phyloP scores from a whole-genome alignment of 2,113 vertebrate genomes.

The Etheostoma cragini region DNA sequence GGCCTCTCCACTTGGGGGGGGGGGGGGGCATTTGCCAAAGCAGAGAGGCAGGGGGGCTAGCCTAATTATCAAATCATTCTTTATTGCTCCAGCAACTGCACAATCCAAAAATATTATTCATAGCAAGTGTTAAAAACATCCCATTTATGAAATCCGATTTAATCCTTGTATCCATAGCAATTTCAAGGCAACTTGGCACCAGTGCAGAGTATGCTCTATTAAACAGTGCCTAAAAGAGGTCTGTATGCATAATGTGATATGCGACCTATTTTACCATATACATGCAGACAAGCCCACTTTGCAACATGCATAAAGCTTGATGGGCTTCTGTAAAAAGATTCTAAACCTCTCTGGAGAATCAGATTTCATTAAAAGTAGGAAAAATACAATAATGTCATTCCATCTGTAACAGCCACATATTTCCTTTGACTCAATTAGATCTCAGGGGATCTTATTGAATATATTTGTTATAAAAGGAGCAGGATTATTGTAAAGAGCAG shows the following conservation, averaged over 20 bases:
- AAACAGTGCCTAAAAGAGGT: slow-evolving; percentile 64
- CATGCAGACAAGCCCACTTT: slow-evolving; percentile 54
- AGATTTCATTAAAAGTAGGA: slow-evolving; percentile 67
- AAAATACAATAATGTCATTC: slow-evolving; percentile 61
- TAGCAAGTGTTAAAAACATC: slow-evolving; percentile 64
- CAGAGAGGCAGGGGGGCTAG: slow-evolving; percentile 30
- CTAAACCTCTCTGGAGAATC: slow-evolving; percentile 66
- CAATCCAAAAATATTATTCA: slow-evolving; percentile 75
- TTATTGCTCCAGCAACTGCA: slow-evolving; percentile 71
- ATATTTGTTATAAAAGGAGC: slow-evolving; percentile 46
- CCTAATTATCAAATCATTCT: slow-evolving; percentile 70
- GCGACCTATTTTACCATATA: slow-evolving; percentile 73
- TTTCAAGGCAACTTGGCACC: slow-evolving; percentile 71
- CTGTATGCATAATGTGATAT: slow-evolving; percentile 68
- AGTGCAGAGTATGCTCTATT: slow-evolving; percentile 41
- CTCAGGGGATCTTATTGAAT: slow-evolving; percentile 49
- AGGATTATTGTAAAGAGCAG: slow-evolving; percentile 28
- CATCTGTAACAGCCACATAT: slow-evolving; percentile 58
- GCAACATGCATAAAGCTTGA: slow-evolving; percentile 61
- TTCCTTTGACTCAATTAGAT: slow-evolving; percentile 62
- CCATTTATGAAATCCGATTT: slow-evolving; percentile 69
- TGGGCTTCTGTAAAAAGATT: slow-evolving; percentile 68
- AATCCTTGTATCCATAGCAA: slow-evolving; percentile 77
- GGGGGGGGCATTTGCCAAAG: slow-evolving; percentile 34
- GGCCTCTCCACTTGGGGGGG: slow-evolving; percentile 47